A percentile compares a stretch with the other conserved stretches of the same genome.
These are phyloP conservation scores for Tyrannus savana DNA, from an alignment of 2,113 vertebrate species.

Conservation along the genomic window DNA sequence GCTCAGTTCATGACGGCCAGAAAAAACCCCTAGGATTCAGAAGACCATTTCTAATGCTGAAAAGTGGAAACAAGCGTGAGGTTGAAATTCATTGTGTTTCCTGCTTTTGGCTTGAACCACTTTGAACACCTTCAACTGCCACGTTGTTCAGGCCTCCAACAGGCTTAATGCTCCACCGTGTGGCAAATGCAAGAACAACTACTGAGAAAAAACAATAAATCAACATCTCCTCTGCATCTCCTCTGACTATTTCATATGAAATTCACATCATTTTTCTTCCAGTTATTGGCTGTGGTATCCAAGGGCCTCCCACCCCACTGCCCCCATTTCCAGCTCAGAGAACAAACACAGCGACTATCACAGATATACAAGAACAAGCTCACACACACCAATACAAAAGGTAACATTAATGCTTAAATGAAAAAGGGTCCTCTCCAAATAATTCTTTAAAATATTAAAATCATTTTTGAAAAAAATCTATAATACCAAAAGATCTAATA, in stretches of 20 bases:
- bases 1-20: conserved; percentile 40
- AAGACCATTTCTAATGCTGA: conserved; percentile 54
- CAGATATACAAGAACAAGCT: conserved; percentile 77
- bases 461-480: conserved; percentile 74
- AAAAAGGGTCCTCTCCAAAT: conserved; percentile 76
- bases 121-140: conserved; percentile 61
- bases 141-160: conserved; percentile 25
- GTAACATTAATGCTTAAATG: conserved; percentile 81
- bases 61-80: conserved; percentile 58
- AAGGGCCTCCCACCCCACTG: conserved; percentile 68
- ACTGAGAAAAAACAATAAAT: conserved; percentile 26
- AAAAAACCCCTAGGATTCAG: conserved; percentile 31
- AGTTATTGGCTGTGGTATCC: conserved; percentile 80
- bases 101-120: conserved; percentile 70
- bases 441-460: conserved; percentile 85
- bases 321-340: conserved; percentile 77
- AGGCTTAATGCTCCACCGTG: conserved; percentile 43
- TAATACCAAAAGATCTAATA: conserved; percentile 83
- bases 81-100: conserved; percentile 52
- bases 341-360: conserved; percentile 75
- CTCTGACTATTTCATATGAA: conserved; percentile 52
- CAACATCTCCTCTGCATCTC: conserved; percentile 27
- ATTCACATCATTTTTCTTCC: conserved; percentile 79
- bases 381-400: conserved; percentile 75
- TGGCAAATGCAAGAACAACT: conserved; percentile 48